A percentile compares a stretch with the other conserved stretches of the same genome.
phyloP scores from a whole-genome alignment of 2,113 vertebrate genomes.

The Poeciliopsis turrubarensis region DNA sequence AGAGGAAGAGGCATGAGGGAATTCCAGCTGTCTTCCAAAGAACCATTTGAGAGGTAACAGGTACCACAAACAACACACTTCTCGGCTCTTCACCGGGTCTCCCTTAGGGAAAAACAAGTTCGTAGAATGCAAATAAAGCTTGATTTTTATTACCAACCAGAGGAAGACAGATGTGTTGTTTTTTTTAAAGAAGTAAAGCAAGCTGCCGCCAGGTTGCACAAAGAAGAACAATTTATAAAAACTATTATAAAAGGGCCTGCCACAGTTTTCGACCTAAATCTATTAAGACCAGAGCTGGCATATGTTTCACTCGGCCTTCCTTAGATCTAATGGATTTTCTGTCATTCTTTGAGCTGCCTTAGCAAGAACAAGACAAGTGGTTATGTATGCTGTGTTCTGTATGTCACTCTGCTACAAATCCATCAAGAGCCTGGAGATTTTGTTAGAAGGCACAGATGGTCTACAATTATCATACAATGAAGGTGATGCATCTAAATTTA shows the following conservation, averaged over 20 bases:
- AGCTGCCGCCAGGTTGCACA: constrained; percentile 3
- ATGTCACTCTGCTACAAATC: constrained; percentile 64
- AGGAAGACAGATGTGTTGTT: constrained; percentile 22
- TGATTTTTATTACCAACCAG: constrained; percentile 39
- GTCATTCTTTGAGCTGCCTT: constrained; percentile 60
- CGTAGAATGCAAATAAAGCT: constrained; percentile 30
- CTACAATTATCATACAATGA: constrained; percentile 72
- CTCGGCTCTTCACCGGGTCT: constrained; percentile 33
- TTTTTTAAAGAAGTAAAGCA: constrained; percentile 14
- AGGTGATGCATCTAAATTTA: constrained; percentile 73
- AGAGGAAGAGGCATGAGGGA: constrained; percentile 59
- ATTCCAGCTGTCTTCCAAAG: constrained; percentile 68
- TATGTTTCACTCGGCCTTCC: constrained; percentile 41
- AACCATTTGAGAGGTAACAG: constrained; percentile 73
- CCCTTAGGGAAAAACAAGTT: constrained; percentile 34
- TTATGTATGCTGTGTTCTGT: constrained; percentile 46
- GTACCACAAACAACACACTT: constrained; percentile 58
- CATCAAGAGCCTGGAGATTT: constrained; percentile 67
- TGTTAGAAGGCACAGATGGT: constrained; percentile 74
- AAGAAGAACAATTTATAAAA: constrained; percentile 5
- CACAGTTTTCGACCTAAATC: constrained; percentile 38
- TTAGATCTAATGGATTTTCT: constrained; percentile 71
- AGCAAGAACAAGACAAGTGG: constrained; percentile 64
- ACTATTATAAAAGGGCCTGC: constrained; percentile 16
- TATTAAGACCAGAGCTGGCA: constrained; percentile 45